These are phyloP conservation scores for Holocentrus rufus DNA, from an alignment of 2,797 vertebrate species.

Conservation along the genomic window DNA sequence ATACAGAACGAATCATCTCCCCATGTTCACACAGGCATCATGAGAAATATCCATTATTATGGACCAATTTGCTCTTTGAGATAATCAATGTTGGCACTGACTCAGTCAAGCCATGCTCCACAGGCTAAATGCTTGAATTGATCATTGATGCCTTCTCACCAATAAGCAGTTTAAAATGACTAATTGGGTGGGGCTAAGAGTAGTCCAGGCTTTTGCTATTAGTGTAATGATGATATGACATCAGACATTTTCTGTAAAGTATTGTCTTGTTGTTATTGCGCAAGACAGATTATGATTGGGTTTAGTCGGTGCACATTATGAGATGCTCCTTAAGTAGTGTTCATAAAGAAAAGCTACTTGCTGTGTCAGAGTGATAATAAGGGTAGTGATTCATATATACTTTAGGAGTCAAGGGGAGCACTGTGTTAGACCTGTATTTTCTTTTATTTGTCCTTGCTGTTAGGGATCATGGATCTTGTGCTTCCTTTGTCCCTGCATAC, in stretches of 20 bases:
- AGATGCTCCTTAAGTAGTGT: constrained; percentile 82
- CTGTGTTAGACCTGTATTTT: constrained; percentile 78
- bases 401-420: constrained; percentile 80
- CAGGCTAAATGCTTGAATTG: constrained; percentile 77
- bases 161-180: constrained; percentile 82
- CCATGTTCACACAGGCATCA: constrained; percentile 44
- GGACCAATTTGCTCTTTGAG: constrained; percentile 70
- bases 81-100: constrained; percentile 77
- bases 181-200: constrained; percentile 76
- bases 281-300: constrained; percentile 86
- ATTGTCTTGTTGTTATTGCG: constrained; percentile 87
- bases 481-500: constrained; percentile 74
- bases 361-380: constrained; percentile 84
- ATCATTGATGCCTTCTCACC: constrained; percentile 78
- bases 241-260: constrained; percentile 82
- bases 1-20: constrained; percentile 34
- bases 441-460: constrained; percentile 88
- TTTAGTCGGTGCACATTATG: constrained; percentile 81
- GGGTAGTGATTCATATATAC: constrained; percentile 84
- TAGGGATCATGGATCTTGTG: constrained; percentile 80
- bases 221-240: constrained; percentile 87
- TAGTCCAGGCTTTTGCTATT: constrained; percentile 78
- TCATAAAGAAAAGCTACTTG: constrained; percentile 77
- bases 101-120: constrained; percentile 61
- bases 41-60: constrained; percentile 74